A percentile compares a stretch with the other conserved stretches of the same genome.
Conservation (phyloP, 2,113 vertebrate genomes). For the Cricetomys ansorgei region DNA sequence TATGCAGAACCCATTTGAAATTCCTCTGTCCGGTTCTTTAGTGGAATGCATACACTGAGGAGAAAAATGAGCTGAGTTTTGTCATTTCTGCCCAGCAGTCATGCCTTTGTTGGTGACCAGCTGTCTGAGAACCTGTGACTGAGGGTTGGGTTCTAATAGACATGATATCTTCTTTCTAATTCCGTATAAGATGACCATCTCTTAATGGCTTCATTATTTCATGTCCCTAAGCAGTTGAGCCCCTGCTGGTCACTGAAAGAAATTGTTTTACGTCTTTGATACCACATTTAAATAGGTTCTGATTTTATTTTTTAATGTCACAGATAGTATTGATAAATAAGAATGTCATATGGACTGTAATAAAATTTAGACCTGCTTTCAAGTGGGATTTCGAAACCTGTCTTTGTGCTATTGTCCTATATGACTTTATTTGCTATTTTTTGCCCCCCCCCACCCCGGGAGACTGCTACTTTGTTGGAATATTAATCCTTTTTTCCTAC, state of each 20-base stretch:
- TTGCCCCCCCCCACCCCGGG: not conserved
- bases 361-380: conserved; percentile 41
- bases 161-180: not conserved
- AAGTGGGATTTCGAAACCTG: not conserved
- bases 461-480: not conserved
- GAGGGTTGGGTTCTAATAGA: not conserved
- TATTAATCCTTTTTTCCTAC: not conserved
- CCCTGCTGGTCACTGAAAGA: not conserved
- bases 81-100: not conserved
- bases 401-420: not conserved
- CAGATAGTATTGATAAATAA: conserved; percentile 9
- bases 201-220: conserved; percentile 15
- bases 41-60: not conserved
- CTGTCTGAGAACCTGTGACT: conserved; percentile 6
- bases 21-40: conserved; percentile 9
- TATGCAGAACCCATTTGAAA: not conserved
- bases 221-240: not conserved
- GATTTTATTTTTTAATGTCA: conserved; percentile 20
- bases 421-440: not conserved
- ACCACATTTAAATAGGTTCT: not conserved
- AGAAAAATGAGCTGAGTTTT: conserved; percentile 39
- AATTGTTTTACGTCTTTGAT: conserved; percentile 29
- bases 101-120: not conserved
- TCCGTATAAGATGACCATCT: not conserved
- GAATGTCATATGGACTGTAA: not conserved